Conservation (phyloP, 2,888 invertebrate genomes). For the Andrena bucephala region DNA sequence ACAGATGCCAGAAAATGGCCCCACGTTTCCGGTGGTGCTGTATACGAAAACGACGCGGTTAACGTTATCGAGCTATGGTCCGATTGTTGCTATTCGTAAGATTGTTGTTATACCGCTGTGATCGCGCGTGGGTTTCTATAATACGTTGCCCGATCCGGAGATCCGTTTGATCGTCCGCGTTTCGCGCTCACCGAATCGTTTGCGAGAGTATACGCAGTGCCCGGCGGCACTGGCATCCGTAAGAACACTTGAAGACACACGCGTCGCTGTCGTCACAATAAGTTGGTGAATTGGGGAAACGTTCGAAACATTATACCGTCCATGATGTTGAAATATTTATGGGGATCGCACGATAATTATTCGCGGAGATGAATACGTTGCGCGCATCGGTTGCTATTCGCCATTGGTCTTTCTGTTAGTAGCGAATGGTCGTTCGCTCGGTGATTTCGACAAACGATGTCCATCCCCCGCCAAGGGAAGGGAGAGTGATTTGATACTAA, state of each 20-base stretch:
- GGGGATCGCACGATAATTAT: slow-evolving; percentile 42
- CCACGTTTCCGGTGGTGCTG: neutral
- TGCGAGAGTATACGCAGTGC: slow-evolving; percentile 29
- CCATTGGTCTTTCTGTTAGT: slow-evolving; percentile 2
- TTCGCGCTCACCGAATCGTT: slow-evolving; percentile 58
- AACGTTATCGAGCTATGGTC: slow-evolving; percentile 80
- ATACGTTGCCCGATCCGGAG: slow-evolving; percentile 70
- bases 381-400: slow-evolving; percentile 17
- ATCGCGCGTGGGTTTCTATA: slow-evolving; percentile 77
- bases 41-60: slow-evolving; percentile 68
- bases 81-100: slow-evolving; percentile 84
- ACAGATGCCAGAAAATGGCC: neutral
- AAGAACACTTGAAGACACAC: slow-evolving; percentile 69
- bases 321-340: slow-evolving; percentile 68
- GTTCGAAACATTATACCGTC: slow-evolving; percentile 72
- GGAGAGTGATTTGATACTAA: slow-evolving; percentile 18
- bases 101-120: slow-evolving; percentile 84
- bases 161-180: slow-evolving; percentile 57
- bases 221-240: slow-evolving; percentile 46
- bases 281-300: slow-evolving; percentile 64
- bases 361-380: slow-evolving; percentile 20
- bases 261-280: slow-evolving; percentile 43
- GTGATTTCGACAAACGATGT: slow-evolving; percentile 8
- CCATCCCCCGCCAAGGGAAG: neutral
- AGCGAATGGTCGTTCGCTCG: neutral